These are phyloP conservation scores for Labia minor DNA, from an alignment of 2,888 invertebrate genomes.

Conservation along the genomic window DNA sequence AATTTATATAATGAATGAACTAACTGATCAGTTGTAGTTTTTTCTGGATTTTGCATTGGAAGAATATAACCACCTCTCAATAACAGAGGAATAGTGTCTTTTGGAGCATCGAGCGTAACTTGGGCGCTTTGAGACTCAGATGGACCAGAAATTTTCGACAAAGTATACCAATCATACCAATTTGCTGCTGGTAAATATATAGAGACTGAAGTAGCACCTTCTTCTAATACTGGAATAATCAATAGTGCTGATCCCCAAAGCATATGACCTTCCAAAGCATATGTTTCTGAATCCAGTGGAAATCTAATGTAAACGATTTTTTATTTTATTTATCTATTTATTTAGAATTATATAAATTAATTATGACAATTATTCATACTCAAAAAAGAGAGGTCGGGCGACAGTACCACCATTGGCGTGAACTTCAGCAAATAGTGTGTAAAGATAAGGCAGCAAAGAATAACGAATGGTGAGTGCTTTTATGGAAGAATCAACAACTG, in stretches of 20 bases:
- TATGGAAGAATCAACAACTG: conserved; percentile 53
- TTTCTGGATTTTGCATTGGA: conserved; percentile 51
- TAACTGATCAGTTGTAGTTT: conserved; percentile 48
- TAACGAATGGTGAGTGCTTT: conserved; percentile 57
- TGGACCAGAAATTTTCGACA: conserved; percentile 36
- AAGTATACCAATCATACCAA: conserved; percentile 57
- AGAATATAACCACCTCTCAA: conserved; percentile 61
- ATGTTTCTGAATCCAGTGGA: conserved; percentile 49
- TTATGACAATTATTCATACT: conserved; percentile 43
- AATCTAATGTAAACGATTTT: conserved; percentile 41
- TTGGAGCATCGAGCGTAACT: conserved; percentile 44
- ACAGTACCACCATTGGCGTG: conserved; percentile 62
- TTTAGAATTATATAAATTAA: conserved; percentile 16
- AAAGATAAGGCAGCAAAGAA: conserved; percentile 63
- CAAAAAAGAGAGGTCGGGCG: conserved; percentile 65
- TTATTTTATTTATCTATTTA: conserved; percentile 21
- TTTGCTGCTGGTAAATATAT: conserved; percentile 53
- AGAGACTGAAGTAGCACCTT: conserved; percentile 34
- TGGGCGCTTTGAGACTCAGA: conserved; percentile 39
- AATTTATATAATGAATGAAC: neutral
- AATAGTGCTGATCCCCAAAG: conserved; percentile 63
- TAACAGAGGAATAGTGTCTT: conserved; percentile 51
- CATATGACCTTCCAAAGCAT: conserved; percentile 61
- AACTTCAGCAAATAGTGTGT: conserved; percentile 65
- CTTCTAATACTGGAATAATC: conserved; percentile 58